phyloP scores from a whole-genome alignment of 2,797 vertebrate genomes.

The Erethizon dorsatum region DNA sequence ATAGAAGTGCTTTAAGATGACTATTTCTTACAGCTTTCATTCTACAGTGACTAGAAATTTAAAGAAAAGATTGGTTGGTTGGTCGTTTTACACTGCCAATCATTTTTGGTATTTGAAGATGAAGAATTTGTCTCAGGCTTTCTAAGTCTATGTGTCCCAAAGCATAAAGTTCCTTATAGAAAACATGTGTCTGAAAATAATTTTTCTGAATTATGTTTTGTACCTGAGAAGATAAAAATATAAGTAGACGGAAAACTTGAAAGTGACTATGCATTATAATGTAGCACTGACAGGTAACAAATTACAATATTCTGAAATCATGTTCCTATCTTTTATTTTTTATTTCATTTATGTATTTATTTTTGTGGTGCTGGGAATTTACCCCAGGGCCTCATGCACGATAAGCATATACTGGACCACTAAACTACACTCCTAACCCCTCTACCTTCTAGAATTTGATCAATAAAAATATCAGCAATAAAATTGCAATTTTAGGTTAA shows the following conservation, averaged over 20 bases:
- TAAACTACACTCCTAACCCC: neutral
- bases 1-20: neutral
- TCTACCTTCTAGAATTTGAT: conserved; percentile 16
- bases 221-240: neutral
- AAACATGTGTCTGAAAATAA: neutral
- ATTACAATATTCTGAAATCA: neutral
- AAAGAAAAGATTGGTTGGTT: conserved; percentile 28
- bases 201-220: neutral
- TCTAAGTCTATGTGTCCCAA: conserved; percentile 35
- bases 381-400: neutral
- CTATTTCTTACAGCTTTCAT: neutral
- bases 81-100: neutral
- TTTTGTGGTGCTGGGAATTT: neutral
- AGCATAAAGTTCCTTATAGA: neutral
- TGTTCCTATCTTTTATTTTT: neutral
- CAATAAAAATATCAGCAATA: neutral
- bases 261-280: neutral
- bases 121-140: neutral
- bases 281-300: neutral
- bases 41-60: neutral
- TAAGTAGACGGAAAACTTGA: neutral
- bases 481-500: neutral
- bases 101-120: conserved; percentile 30
- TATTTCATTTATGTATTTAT: neutral
- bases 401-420: neutral